These are phyloP conservation scores for Crocuta crocuta DNA, from an alignment of 2,113 vertebrate genomes.

Conservation along the genomic window DNA sequence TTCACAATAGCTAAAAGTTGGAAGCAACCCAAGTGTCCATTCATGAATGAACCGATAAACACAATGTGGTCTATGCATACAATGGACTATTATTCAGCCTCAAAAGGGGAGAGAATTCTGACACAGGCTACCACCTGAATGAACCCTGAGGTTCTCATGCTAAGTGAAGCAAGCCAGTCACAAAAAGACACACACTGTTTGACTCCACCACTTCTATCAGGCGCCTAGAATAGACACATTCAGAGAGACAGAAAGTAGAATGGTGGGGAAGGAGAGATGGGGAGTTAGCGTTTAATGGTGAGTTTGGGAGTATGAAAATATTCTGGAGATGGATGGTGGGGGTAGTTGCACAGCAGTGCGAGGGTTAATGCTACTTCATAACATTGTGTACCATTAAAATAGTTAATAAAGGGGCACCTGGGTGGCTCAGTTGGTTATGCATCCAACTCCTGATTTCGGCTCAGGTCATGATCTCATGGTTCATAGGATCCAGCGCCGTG, in stretches of 20 bases:
- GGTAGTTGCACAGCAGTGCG: fast-evolving
- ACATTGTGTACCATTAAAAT: neutral
- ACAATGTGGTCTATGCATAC: neutral
- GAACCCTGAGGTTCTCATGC: neutral
- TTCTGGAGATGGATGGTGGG: neutral
- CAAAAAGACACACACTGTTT: neutral
- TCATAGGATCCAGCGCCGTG: too few relatives aligned
- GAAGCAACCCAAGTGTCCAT: neutral
- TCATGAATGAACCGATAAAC: neutral
- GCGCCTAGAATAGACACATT: neutral
- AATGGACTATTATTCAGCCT: neutral
- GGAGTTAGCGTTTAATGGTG: neutral
- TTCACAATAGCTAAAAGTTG: neutral
- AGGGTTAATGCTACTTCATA: neutral
- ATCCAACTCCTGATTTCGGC: too few relatives aligned
- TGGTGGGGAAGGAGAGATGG: too few relatives aligned
- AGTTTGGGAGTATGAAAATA: neutral
- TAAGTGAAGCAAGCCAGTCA: neutral
- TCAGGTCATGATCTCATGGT: too few relatives aligned
- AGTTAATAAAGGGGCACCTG: too few relatives aligned
- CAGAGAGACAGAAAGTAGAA: neutral
- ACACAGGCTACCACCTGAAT: neutral
- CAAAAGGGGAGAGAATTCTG: neutral
- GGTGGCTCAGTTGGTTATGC: too few relatives aligned
- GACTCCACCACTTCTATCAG: neutral